Evolutionary conservation across 2,888 invertebrate species (phyloP), one percentile per base, ranked within the genome.

Genomic region (Norana najaformis): DNA sequence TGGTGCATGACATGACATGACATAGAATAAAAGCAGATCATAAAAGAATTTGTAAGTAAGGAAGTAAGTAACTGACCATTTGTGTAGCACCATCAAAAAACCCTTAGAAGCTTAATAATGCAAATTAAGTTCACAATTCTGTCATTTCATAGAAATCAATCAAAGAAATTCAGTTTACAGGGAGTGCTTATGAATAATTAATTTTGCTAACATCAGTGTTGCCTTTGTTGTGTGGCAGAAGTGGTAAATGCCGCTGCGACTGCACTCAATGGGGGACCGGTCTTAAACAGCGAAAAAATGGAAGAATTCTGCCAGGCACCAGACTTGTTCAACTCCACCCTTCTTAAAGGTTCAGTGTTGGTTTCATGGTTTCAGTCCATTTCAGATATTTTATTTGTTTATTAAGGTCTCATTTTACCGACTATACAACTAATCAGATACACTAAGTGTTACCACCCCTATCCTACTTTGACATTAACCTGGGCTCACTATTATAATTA

Each of bases 241-340:
- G 11, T 89, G n/a, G 89, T 85, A n/a, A 83, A 89, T 37, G 85
- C 89, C 6, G 89, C 89, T 35, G 89, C 89, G n/a, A 83, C n/a
- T 14, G 37, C 83, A 0, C 82, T 89, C 34, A 83, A 82, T 37
- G 89, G 89, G 35, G 69, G 53, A 36, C 47, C 89, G 37, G 47
- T 47, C 35, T 47, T 69, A 89, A 69, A 69, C n/a, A 47, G 35
- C 23, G 89, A 85, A 85, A 85, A 85, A n/a, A 85, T 85, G 85
- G 85, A 85, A 36, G 85, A 85, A 85, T 85, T 36, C 37, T 85
- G 85, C 37, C 85, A 85, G 85, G 85, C 85, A 85, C 85, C 85
- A 23, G 85, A 85, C 23, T 35, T 36, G 20, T 85, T 85, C 85
- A 85, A 85, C 37, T 36, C 36, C 13, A 85, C 85, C 18, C 1